Evolutionary conservation across 92 coral and sea anemone species (phyloP).

Genomic region (Zoanthus sociatus): DNA sequence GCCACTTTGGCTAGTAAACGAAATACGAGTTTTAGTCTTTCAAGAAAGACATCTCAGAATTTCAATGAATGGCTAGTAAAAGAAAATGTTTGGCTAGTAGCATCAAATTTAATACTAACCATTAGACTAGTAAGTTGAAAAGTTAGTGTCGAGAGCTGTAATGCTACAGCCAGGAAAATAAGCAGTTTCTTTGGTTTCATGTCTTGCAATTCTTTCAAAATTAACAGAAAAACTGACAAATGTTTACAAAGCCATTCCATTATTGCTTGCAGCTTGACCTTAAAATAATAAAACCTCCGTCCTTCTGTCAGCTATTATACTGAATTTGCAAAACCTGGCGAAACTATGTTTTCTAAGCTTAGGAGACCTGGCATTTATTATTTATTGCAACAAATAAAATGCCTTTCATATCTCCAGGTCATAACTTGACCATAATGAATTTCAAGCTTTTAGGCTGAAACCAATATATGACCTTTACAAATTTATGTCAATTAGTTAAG

Average conservation of each 20-base stretch:
- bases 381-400: neutral
- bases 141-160: no score
- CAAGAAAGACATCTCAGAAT: no score
- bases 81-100: no score
- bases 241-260: neutral
- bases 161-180: no score
- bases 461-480: neutral
- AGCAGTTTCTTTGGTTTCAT: neutral
- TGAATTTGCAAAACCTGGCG: neutral
- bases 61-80: no score
- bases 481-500: neutral
- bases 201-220: no score
- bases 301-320: neutral
- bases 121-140: no score
- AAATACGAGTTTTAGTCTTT: no score
- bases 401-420: neutral
- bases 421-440: neutral
- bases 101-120: no score
- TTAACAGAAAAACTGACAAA: no score
- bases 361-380: neutral
- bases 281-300: neutral
- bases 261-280: neutral
- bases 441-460: neutral
- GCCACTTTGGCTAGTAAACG: no score
- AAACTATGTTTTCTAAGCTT: neutral